A percentile compares a stretch with the other conserved stretches of the same genome.
These are phyloP conservation scores for Homarus gammarus DNA, from an alignment of 2,888 invertebrate species.

Conservation along the genomic window DNA sequence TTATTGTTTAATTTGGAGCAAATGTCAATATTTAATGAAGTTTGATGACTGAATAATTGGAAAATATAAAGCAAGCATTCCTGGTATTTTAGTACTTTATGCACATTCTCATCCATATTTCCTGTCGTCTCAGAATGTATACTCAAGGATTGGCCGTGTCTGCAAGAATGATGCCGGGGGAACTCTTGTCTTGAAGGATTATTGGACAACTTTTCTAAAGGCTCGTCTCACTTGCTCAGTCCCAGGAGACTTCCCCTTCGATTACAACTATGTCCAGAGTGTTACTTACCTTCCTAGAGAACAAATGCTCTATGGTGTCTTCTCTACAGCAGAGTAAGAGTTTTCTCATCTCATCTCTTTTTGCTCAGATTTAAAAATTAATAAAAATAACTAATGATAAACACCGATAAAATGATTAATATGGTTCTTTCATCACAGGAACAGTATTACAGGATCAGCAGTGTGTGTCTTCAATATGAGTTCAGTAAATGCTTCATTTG, in stretches of 20 bases:
- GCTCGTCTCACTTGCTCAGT: slow-evolving; percentile 91
- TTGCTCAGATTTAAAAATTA: background rate
- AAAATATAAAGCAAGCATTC: too few relatives aligned
- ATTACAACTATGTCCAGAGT: slow-evolving; percentile 93
- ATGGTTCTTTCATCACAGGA: slow-evolving; percentile 78
- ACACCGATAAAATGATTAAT: background rate
- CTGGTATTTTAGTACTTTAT: too few relatives aligned
- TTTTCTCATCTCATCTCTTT: background rate
- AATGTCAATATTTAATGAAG: too few relatives aligned
- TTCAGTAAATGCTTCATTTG: slow-evolving; percentile 88
- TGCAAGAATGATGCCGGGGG: slow-evolving; percentile 92
- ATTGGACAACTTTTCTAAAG: slow-evolving; percentile 95
- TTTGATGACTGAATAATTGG: too few relatives aligned
- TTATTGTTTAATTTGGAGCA: too few relatives aligned
- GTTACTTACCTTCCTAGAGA: slow-evolving; percentile 88
- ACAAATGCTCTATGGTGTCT: slow-evolving; percentile 89
- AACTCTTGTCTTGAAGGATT: slow-evolving; percentile 85
- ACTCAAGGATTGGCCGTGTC: slow-evolving; percentile 93
- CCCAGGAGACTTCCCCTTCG: slow-evolving; percentile 91
- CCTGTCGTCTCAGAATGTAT: slow-evolving; percentile 82
- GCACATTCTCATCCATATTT: background rate
- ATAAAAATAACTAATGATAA: too few relatives aligned
- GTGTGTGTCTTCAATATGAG: slow-evolving; percentile 93
- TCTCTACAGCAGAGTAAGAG: slow-evolving; percentile 87
- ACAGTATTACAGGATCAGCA: slow-evolving; percentile 94